Evolutionary conservation across 2,797 vertebrate species (phyloP).

Genomic region (Lerista edwardsae): DNA sequence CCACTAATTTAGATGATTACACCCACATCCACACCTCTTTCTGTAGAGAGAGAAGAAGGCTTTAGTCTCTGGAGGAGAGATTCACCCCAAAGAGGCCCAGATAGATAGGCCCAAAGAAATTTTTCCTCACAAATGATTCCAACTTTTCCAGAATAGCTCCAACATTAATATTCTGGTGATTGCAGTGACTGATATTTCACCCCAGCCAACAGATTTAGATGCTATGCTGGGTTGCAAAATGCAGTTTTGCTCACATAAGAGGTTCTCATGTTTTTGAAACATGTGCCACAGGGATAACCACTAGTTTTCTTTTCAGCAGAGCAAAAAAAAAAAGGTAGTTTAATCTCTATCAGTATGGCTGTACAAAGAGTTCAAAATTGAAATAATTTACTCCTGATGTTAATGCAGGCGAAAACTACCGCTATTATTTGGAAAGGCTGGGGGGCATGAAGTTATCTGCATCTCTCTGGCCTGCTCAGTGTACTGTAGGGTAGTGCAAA

Average conservation of each 20-base stretch:
- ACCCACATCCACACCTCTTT: background rate
- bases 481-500: constrained; percentile 7
- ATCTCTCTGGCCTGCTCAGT: constrained; percentile 36
- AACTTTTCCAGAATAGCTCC: background rate
- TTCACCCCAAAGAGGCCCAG: too few species aligned
- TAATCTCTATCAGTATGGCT: background rate
- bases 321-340: background rate
- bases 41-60: background rate
- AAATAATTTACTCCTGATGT: background rate
- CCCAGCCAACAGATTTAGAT: background rate
- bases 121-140: background rate
- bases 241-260: background rate
- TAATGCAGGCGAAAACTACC: background rate
- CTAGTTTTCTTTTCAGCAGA: background rate
- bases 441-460: constrained; percentile 10
- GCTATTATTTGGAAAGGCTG: background rate
- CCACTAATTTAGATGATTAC: background rate
- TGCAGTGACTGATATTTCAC: background rate
- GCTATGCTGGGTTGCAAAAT: background rate
- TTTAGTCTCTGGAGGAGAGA: background rate
- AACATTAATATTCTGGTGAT: background rate
- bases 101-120: too few species aligned
- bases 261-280: background rate
- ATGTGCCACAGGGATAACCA: background rate
- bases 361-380: background rate